These are phyloP conservation scores for Oryzias dopingdopingensis DNA, from an alignment of 2,797 vertebrate species.

Conservation along the genomic window DNA sequence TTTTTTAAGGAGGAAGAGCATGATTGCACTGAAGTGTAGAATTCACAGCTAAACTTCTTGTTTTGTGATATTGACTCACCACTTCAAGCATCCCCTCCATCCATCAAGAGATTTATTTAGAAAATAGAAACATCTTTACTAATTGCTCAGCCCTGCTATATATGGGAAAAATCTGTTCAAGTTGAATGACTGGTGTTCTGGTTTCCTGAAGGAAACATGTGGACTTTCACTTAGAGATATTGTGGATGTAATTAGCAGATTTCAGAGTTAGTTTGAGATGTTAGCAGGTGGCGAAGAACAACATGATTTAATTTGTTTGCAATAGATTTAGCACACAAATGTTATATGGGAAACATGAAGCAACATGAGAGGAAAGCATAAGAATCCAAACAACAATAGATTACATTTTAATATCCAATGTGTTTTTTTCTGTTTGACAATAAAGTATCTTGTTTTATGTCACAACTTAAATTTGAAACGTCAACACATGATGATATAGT, in stretches of 20 bases:
- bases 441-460: not conserved
- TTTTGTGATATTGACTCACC: too few species aligned
- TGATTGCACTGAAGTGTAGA: too few species aligned
- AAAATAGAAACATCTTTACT: conserved; percentile 27
- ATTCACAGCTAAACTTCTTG: too few species aligned
- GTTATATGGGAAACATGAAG: too few species aligned
- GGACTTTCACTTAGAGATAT: conserved; percentile 22
- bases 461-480: conserved; percentile 6
- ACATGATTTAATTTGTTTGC: conserved; percentile 16
- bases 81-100: too few species aligned
- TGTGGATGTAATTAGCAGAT: conserved; percentile 41
- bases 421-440: conserved; percentile 1
- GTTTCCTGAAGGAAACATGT: conserved; percentile 38
- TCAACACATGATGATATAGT: not conserved
- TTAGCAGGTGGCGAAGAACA: conserved; percentile 32
- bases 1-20: too few species aligned
- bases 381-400: conserved; percentile 1
- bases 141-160: conserved; percentile 35
- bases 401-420: not conserved
- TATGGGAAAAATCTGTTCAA: conserved; percentile 38
- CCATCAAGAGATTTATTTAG: conserved; percentile 16
- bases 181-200: conserved; percentile 17
- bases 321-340: conserved; percentile 23
- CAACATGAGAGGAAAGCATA: conserved; percentile 1
- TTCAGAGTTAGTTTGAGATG: conserved; percentile 7